A percentile compares a stretch with the other conserved stretches of the same genome.
Evolutionary conservation across 2,113 vertebrate species (phyloP).

Genomic region (Rhea americana): DNA sequence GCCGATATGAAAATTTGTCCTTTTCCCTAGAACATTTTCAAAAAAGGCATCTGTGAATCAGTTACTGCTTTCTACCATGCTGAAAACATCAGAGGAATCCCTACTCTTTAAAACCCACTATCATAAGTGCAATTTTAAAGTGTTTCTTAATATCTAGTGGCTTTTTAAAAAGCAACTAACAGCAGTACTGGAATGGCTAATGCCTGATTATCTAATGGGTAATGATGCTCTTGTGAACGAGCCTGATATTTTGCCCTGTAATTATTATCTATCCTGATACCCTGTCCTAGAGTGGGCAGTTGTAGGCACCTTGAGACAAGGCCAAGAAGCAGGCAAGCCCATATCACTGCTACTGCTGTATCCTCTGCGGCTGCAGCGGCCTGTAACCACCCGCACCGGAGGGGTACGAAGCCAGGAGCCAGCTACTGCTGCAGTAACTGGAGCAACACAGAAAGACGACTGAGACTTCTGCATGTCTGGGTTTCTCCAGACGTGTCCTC

Average conservation of each 20-base stretch:
- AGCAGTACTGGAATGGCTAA: slow-evolving; percentile 52
- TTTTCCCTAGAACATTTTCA: neutral
- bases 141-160: slow-evolving; percentile 47
- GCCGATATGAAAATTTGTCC: neutral
- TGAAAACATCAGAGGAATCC: slow-evolving; percentile 26
- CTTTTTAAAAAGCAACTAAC: slow-evolving; percentile 58
- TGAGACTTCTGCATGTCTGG: accelerated
- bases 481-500: neutral
- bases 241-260: slow-evolving; percentile 50
- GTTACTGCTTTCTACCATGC: neutral
- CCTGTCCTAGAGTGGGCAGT: neutral
- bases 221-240: slow-evolving; percentile 51
- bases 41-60: neutral
- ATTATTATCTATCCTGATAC: slow-evolving; percentile 3
- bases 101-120: slow-evolving; percentile 3
- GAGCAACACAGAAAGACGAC: neutral
- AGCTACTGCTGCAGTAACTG: neutral
- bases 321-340: accelerated
- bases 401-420: too few species aligned
- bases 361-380: too few species aligned
- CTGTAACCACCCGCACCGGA: too few species aligned
- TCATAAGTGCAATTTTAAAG: slow-evolving; percentile 35
- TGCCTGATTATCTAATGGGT: slow-evolving; percentile 60
- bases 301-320: neutral
- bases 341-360: neutral